Evolutionary conservation across 2,113 vertebrate genomes (phyloP).

Genomic region (Girardinichthys multiradiatus): DNA sequence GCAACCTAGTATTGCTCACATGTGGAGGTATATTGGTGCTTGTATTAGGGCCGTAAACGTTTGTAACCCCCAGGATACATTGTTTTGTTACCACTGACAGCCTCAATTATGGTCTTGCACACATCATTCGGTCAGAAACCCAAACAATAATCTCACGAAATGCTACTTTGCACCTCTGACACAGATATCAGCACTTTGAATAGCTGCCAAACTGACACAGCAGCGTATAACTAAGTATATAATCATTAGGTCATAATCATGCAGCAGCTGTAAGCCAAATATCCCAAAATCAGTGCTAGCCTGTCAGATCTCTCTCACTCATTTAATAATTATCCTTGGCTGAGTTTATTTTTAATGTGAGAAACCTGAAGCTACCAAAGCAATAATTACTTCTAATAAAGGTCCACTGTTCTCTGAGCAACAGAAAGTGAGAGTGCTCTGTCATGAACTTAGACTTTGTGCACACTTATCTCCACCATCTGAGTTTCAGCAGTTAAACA

Average conservation of each 20-base stretch:
- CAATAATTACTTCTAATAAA: background rate
- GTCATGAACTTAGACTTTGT: background rate
- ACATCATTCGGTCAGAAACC: constrained; percentile 43
- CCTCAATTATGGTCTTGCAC: constrained; percentile 34
- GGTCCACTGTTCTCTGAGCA: too few species aligned
- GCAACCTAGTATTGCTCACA: too few species aligned
- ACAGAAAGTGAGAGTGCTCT: background rate
- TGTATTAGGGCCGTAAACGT: background rate
- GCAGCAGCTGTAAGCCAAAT: too few species aligned
- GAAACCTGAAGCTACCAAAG: background rate
- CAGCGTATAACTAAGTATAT: constrained; percentile 49
- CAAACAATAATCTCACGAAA: constrained; percentile 61
- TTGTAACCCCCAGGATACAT: background rate
- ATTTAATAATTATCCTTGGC: background rate
- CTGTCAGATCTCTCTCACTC: background rate
- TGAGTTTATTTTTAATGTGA: background rate
- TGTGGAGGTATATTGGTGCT: too few species aligned
- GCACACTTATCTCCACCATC: background rate
- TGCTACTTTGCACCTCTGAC: constrained; percentile 31
- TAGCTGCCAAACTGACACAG: constrained; percentile 52
- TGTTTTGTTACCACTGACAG: constrained; percentile 27
- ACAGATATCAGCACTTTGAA: constrained; percentile 54
- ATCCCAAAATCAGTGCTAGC: too few species aligned
- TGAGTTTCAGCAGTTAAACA: too few species aligned
- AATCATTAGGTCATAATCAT: constrained; percentile 50